Conservation (phyloP, 2,888 invertebrate genomes). For the Trichopoda pennipes region DNA sequence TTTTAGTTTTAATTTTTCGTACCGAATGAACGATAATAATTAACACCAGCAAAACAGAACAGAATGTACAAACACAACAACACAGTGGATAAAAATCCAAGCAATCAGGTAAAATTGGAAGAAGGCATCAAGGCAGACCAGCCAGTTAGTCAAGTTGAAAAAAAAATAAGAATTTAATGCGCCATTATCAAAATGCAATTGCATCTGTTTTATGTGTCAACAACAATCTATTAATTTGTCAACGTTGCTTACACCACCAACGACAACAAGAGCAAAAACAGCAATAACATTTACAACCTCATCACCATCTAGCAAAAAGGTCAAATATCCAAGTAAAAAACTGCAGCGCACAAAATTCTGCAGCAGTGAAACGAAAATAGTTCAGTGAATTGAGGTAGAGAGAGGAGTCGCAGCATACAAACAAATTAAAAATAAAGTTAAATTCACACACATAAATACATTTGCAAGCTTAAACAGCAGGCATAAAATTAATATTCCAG, state of each 20-base stretch:
- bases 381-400: constrained; percentile 54
- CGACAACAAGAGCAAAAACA: constrained; percentile 57
- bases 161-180: constrained; percentile 75
- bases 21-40: constrained; percentile 53
- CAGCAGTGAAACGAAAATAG: constrained; percentile 52
- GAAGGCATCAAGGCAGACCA: constrained; percentile 7
- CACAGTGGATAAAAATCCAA: constrained; percentile 69
- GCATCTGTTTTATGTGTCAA: constrained; percentile 75
- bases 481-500: constrained; percentile 79
- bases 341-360: constrained; percentile 47
- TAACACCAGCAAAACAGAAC: constrained; percentile 52
- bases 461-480: constrained; percentile 73
- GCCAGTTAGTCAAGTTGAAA: constrained; percentile 48
- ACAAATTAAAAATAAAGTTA: neutral
- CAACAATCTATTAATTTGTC: constrained; percentile 79
- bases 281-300: constrained; percentile 52
- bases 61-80: constrained; percentile 22
- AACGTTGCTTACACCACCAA: constrained; percentile 72
- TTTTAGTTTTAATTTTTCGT: constrained; percentile 40
- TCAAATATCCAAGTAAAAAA: constrained; percentile 52
- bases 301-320: constrained; percentile 34
- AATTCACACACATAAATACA: neutral
- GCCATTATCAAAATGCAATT: constrained; percentile 70
- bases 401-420: constrained; percentile 16
- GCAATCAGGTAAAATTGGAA: constrained; percentile 28